These are phyloP conservation scores for Agrypnus murinus DNA, from an alignment of 2,888 invertebrate species.

Conservation along the genomic window DNA sequence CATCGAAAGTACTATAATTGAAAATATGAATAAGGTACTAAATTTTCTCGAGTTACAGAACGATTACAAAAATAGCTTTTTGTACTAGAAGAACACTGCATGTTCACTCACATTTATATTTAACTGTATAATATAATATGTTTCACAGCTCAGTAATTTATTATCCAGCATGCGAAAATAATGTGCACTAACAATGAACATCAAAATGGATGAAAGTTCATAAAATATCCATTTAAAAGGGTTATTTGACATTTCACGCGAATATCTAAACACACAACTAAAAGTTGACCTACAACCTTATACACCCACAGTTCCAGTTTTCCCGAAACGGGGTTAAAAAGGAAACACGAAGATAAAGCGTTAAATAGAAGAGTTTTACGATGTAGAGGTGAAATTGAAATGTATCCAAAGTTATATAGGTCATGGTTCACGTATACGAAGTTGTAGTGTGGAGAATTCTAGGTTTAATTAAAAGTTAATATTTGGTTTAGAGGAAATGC, in stretches of 20 bases:
- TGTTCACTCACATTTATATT: too few species aligned
- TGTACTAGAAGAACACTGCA: too few species aligned
- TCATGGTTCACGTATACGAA: constrained; percentile 9
- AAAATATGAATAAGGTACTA: too few species aligned
- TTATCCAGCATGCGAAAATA: too few species aligned
- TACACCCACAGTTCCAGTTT: neutral
- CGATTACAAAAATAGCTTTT: too few species aligned
- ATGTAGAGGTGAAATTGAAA: constrained; percentile 22
- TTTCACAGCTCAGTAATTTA: too few species aligned
- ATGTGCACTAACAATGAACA: too few species aligned
- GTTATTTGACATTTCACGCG: constrained; percentile 13
- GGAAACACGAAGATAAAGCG: constrained; percentile 10
- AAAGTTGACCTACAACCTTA: constrained; percentile 14
- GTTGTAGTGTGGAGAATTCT: neutral
- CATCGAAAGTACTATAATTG: too few species aligned
- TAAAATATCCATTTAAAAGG: neutral
- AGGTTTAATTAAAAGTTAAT: constrained; percentile 17
- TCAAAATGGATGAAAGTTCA: too few species aligned
- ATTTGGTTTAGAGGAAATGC: neutral
- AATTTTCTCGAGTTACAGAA: too few species aligned
- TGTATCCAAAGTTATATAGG: constrained; percentile 21
- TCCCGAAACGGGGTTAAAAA: neutral
- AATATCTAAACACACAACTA: neutral
- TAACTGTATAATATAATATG: too few species aligned
- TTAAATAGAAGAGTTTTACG: constrained; percentile 16